These are phyloP conservation scores for Coenobita brevimanus DNA, from an alignment of 1,140 invertebrate species.

Conservation along the genomic window DNA sequence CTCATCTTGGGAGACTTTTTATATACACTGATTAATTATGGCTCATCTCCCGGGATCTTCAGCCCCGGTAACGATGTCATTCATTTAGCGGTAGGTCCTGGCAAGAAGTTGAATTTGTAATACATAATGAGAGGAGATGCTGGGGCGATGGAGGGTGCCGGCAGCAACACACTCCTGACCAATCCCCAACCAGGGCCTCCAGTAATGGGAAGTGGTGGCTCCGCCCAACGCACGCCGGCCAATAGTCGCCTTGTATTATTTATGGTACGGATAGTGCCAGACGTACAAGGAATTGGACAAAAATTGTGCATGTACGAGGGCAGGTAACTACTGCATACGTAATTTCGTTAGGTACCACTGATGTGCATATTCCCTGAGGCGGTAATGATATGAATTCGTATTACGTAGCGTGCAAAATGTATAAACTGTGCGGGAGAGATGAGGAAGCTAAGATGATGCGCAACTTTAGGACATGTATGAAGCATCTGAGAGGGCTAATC, in stretches of 20 bases:
- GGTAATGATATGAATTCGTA: no score
- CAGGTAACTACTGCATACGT: not conserved
- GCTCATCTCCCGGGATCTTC: conserved; percentile 25
- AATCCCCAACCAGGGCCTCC: conserved; percentile 17
- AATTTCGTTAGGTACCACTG: not conserved
- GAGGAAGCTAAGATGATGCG: not conserved
- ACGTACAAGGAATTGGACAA: conserved; percentile 9
- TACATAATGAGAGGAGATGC: conserved; percentile 53
- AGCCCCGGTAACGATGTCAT: conserved; percentile 48
- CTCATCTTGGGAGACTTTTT: not conserved
- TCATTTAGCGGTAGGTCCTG: conserved; percentile 54
- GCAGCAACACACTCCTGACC: conserved; percentile 33
- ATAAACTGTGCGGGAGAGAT: not conserved
- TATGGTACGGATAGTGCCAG: conserved; percentile 42
- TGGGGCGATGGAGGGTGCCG: conserved; percentile 33
- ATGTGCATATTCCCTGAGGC: no score
- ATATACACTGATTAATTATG: conserved; percentile 10
- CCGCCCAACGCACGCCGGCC: conserved; percentile 39
- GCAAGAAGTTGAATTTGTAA: conserved; percentile 51
- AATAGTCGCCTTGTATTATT: conserved; percentile 44
- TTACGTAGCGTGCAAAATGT: not conserved
- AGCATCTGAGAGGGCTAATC: conserved; percentile 57
- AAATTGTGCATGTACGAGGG: not conserved
- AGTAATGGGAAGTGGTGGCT: conserved; percentile 33
- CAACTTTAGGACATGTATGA: conserved; percentile 39